These are phyloP conservation scores for Drosophila bocqueti DNA, from an alignment of 1,140 invertebrate genomes.

Conservation along the genomic window DNA sequence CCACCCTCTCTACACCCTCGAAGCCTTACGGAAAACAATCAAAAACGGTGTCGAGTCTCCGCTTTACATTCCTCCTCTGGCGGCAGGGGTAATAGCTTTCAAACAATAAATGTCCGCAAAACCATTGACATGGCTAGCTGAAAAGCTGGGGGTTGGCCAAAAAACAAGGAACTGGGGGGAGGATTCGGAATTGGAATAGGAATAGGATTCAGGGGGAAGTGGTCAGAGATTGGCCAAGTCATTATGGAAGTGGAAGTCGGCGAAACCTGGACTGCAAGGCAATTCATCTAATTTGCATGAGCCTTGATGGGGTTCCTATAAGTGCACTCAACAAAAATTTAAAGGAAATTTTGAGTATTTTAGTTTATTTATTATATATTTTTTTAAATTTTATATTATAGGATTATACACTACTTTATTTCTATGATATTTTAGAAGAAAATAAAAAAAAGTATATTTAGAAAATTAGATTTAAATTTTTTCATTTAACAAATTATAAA, in stretches of 20 bases:
- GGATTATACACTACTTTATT: too few species aligned
- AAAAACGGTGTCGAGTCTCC: slow-evolving; percentile 81
- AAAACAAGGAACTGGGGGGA: not conserved
- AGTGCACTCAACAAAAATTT: slow-evolving; percentile 12
- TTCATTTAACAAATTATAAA: too few species aligned
- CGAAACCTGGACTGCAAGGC: slow-evolving; percentile 79
- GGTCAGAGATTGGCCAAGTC: slow-evolving; percentile 70
- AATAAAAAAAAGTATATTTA: too few species aligned
- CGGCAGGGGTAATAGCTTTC: slow-evolving; percentile 84
- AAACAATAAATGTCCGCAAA: slow-evolving; percentile 85
- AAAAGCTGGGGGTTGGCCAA: slow-evolving; percentile 38
- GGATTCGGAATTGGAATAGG: not conserved
- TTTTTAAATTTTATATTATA: too few species aligned
- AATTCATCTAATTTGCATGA: slow-evolving; percentile 85
- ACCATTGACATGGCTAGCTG: slow-evolving; percentile 82
- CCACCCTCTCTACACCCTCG: not conserved
- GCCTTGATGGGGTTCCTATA: slow-evolving; percentile 51
- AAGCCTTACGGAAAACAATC: slow-evolving; percentile 69
- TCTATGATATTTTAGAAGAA: too few species aligned
- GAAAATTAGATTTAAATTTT: too few species aligned
- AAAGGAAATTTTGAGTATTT: too few species aligned
- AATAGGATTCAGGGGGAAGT: slow-evolving; percentile 1
- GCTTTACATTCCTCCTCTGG: slow-evolving; percentile 38
- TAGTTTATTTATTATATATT: not conserved
- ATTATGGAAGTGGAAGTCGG: slow-evolving; percentile 63